These are phyloP conservation scores for Rhinichthys klamathensis DNA, from an alignment of 2,113 vertebrate species.

Conservation along the genomic window DNA sequence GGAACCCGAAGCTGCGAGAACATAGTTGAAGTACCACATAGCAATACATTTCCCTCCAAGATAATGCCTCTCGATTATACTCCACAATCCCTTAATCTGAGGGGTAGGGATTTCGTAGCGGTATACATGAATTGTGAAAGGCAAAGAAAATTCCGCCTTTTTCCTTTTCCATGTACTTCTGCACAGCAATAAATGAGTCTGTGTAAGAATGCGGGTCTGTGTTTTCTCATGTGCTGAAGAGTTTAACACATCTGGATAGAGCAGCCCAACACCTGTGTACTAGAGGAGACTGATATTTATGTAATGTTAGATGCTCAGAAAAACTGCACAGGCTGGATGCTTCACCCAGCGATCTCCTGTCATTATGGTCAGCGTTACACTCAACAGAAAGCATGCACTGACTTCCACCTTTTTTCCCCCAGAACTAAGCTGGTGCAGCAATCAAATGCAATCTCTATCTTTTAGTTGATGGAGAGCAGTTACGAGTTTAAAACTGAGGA, in stretches of 20 bases:
- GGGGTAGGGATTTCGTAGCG: neutral
- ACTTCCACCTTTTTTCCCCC: constrained; percentile 12
- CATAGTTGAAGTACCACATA: constrained; percentile 24
- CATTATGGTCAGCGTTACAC: constrained; percentile 39
- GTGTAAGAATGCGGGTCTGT: constrained; percentile 43
- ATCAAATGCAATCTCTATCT: constrained; percentile 20
- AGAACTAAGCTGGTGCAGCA: constrained; percentile 26
- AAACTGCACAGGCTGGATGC: constrained; percentile 17
- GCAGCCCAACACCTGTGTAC: constrained; percentile 7
- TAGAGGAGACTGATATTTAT: neutral
- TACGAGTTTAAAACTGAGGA: neutral
- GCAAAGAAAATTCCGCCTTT: neutral
- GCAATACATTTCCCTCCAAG: constrained; percentile 53
- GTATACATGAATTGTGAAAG: neutral
- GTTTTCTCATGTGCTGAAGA: constrained; percentile 36
- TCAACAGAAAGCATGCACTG: constrained; percentile 11
- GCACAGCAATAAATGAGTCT: neutral
- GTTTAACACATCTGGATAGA: constrained; percentile 35
- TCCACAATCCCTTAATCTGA: constrained; percentile 45
- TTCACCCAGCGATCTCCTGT: constrained; percentile 20
- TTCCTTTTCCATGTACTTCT: constrained; percentile 4
- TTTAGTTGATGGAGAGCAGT: constrained; percentile 17
- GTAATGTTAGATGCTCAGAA: constrained; percentile 18
- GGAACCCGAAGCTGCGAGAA: constrained; percentile 47
- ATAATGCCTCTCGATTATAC: constrained; percentile 51